phyloP scores from a whole-genome alignment of 1,140 invertebrate species.

The Monochamus saltuarius region DNA sequence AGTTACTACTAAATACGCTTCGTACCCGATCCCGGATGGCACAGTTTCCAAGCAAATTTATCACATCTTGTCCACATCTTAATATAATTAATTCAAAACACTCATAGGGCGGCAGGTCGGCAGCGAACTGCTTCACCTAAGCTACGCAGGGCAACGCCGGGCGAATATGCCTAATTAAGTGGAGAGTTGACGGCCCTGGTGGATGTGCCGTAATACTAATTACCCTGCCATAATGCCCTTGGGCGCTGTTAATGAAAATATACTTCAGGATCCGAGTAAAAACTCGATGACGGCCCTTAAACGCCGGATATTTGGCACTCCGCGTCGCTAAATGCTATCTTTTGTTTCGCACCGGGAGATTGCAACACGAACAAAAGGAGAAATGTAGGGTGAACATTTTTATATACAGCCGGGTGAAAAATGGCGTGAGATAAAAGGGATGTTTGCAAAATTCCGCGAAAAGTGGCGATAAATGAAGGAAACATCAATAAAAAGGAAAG shows the following conservation, averaged over 20 bases:
- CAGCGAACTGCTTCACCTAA: background rate
- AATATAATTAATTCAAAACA: slow-evolving; percentile 7
- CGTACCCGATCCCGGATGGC: too few species aligned
- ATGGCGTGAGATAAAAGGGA: too few species aligned
- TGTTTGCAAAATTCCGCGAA: too few species aligned
- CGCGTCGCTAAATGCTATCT: background rate
- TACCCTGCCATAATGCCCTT: slow-evolving; percentile 41
- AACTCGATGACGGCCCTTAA: slow-evolving; percentile 35
- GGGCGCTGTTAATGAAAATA: slow-evolving; percentile 45
- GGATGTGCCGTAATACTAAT: slow-evolving; percentile 42
- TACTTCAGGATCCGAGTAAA: slow-evolving; percentile 34
- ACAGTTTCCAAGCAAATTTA: background rate
- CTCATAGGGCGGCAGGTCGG: background rate
- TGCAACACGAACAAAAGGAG: too few species aligned
- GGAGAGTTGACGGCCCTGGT: slow-evolving; percentile 35
- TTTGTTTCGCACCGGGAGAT: too few species aligned
- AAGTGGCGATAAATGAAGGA: too few species aligned
- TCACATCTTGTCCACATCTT: background rate
- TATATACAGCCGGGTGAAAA: too few species aligned
- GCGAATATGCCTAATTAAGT: slow-evolving; percentile 38
- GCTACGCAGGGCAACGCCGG: background rate
- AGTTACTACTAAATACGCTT: too few species aligned
- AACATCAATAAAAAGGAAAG: too few species aligned
- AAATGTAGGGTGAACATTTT: too few species aligned
- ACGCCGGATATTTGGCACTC: slow-evolving; percentile 14